A percentile compares a stretch with the other conserved stretches of the same genome.
phyloP scores from a whole-genome alignment of 2,113 vertebrate genomes.

The Fulmarus glacialis region DNA sequence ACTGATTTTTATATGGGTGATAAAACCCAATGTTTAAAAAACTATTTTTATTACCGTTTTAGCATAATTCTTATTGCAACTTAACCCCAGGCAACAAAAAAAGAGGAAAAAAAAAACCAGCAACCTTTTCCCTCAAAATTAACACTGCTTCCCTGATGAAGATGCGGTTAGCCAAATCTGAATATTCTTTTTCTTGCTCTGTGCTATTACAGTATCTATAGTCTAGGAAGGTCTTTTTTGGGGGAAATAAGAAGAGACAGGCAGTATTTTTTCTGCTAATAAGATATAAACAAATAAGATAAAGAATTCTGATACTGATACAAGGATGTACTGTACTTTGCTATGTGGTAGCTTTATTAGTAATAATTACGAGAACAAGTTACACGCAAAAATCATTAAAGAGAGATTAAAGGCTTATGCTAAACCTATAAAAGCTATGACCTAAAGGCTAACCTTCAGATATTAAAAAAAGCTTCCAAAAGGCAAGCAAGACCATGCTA shows the following conservation, averaged over 20 bases:
- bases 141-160: neutral
- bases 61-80: neutral
- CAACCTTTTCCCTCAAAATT: neutral
- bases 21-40: neutral
- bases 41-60: neutral
- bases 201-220: neutral
- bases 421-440: conserved; percentile 1
- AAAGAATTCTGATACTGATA: conserved; percentile 3
- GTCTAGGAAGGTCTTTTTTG: neutral
- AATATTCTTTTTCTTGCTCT: neutral
- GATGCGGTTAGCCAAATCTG: neutral
- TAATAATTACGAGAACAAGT: conserved; percentile 19
- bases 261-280: conserved; percentile 9
- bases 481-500: neutral
- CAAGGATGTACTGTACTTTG: neutral
- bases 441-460: neutral
- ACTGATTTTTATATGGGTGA: neutral
- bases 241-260: neutral
- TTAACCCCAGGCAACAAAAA: neutral
- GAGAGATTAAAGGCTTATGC: conserved; percentile 15
- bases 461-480: neutral
- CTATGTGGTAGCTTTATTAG: neutral
- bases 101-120: too few species aligned
- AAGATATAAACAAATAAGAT: conserved; percentile 26
- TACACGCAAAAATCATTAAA: conserved; percentile 32